Evolutionary conservation across 2,113 vertebrate species (phyloP).

Genomic region (Dipodomys ordii): DNA sequence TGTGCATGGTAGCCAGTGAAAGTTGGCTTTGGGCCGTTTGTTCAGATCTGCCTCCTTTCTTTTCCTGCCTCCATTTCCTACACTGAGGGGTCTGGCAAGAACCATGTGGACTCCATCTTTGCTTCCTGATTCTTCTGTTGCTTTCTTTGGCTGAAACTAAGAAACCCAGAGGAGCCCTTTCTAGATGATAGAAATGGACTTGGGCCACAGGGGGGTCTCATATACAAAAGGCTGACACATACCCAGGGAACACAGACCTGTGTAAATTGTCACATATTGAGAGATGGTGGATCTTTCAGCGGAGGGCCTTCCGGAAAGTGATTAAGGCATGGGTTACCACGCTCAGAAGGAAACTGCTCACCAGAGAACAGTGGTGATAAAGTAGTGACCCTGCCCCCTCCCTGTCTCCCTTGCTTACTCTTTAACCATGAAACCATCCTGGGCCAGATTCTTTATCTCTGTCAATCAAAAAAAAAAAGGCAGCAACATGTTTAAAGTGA

Average conservation of each 20-base stretch:
- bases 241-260: rapidly evolving
- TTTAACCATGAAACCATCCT: not conserved
- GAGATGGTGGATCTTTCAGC: not conserved
- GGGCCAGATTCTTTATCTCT: too few species aligned
- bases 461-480: too few species aligned
- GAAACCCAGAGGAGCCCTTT: not conserved
- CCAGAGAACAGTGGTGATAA: not conserved
- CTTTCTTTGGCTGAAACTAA: not conserved
- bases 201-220: not conserved
- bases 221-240: not conserved
- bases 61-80: not conserved
- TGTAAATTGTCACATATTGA: not conserved
- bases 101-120: rapidly evolving
- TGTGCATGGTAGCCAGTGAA: not conserved
- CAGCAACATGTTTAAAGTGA: too few species aligned
- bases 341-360: not conserved
- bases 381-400: not conserved
- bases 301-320: not conserved
- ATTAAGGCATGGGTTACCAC: not conserved
- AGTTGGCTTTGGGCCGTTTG: not conserved
- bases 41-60: not conserved
- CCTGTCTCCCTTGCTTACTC: not conserved
- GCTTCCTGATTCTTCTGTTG: not conserved
- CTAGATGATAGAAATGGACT: not conserved
- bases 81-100: not conserved